Conservation (phyloP, 2,797 vertebrate species). For the Dromococcyx pavoninus region DNA sequence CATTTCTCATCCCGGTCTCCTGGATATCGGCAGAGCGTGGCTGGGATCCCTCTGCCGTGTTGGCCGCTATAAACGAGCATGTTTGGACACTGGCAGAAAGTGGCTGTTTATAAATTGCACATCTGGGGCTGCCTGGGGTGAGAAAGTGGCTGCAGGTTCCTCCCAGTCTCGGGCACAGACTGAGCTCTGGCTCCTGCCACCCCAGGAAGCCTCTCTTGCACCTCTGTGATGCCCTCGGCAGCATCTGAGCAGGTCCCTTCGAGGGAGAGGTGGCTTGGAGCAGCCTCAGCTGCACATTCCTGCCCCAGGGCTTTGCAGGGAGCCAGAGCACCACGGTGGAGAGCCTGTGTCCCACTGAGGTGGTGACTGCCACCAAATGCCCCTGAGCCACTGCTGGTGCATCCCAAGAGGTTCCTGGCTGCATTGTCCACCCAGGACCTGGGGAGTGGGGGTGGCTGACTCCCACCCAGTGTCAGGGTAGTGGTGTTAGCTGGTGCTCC, state of each 20-base stretch:
- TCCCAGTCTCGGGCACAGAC: background rate
- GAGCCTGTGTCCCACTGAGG: accelerated
- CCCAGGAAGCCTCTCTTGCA: background rate
- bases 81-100: background rate
- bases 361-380: background rate
- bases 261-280: too few relatives aligned
- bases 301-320: background rate
- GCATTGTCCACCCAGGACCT: background rate
- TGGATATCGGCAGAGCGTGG: accelerated
- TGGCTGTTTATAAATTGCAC: background rate
- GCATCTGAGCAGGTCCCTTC: background rate
- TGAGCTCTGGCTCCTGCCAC: background rate
- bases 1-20: background rate
- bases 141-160: background rate
- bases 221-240: too few relatives aligned
- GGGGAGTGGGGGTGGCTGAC: background rate
- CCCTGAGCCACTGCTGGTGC: accelerated
- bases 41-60: background rate
- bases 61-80: accelerated
- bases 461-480: accelerated
- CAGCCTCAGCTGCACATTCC: background rate
- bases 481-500: background rate
- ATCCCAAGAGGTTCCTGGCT: accelerated
- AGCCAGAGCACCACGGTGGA: background rate
- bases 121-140: background rate